A percentile compares a stretch with the other conserved stretches of the same genome.
phyloP scores from a whole-genome alignment of 2,113 vertebrate species.

The cattle (Bos taurus) region DNA sequence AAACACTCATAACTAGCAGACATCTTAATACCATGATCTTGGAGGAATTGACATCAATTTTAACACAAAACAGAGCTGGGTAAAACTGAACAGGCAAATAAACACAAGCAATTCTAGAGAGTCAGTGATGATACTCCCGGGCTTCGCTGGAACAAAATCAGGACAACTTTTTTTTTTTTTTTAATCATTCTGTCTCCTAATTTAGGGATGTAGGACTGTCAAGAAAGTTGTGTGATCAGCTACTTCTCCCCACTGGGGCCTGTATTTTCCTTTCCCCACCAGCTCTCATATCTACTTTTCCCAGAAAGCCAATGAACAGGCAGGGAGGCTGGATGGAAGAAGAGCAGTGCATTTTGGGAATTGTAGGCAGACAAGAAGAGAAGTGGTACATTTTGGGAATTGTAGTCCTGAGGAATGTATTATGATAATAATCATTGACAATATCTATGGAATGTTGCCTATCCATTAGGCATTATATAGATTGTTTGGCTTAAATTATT shows the following conservation, averaged over 20 bases:
- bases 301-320: neutral
- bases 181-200: neutral
- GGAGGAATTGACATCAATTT: neutral
- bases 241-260: neutral
- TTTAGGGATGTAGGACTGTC: neutral
- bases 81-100: neutral
- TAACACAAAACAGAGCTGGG: neutral
- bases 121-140: neutral
- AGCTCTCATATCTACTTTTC: too few relatives aligned
- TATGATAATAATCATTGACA: neutral
- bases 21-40: neutral
- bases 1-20: accelerated
- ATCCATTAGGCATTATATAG: neutral
- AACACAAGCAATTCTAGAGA: neutral
- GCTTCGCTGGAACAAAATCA: neutral
- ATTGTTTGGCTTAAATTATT: neutral
- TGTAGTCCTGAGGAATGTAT: neutral
- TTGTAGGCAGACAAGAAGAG: neutral
- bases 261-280: neutral
- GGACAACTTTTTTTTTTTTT: too few relatives aligned
- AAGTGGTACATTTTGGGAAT: neutral
- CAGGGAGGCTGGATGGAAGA: too few relatives aligned
- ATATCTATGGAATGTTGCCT: neutral
- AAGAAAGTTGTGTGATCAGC: neutral
- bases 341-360: neutral